Conservation (phyloP, 1,140 invertebrate genomes). For the Lysiphlebus fabarum region DNA sequence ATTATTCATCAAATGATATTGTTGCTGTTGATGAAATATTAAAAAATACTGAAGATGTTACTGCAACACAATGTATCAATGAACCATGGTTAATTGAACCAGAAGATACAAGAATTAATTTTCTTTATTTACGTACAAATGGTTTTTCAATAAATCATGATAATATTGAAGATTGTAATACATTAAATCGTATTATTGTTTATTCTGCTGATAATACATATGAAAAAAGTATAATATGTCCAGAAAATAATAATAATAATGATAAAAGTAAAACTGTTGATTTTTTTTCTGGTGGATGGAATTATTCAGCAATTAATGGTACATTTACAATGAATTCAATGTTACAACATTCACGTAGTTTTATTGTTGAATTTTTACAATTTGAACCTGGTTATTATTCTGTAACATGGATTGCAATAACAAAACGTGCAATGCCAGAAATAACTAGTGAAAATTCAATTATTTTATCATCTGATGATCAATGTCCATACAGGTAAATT, state of each 20-base stretch:
- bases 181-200: conserved; percentile 70
- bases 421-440: conserved; percentile 57
- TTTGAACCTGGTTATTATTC: conserved; percentile 68
- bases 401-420: conserved; percentile 76
- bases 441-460: conserved; percentile 49
- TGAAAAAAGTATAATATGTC: conserved; percentile 66
- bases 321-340: conserved; percentile 19
- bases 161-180: conserved; percentile 61
- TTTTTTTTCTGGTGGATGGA: conserved; percentile 74
- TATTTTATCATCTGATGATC: conserved; percentile 60
- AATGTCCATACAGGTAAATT: conserved; percentile 68
- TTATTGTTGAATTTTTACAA: conserved; percentile 69
- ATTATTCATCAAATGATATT: conserved; percentile 28
- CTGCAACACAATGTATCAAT: conserved; percentile 62
- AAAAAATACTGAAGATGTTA: conserved; percentile 45
- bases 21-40: conserved; percentile 48
- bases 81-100: conserved; percentile 77
- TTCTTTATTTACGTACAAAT: conserved; percentile 67
- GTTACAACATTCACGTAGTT: conserved; percentile 63
- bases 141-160: conserved; percentile 60
- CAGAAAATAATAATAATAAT: conserved; percentile 41
- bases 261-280: conserved; percentile 57
- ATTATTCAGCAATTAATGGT: conserved; percentile 38
- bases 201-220: conserved; percentile 65
- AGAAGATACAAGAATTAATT: conserved; percentile 66